Conservation (phyloP, 2,888 invertebrate genomes). For the Amphipyra tragopoginis region DNA sequence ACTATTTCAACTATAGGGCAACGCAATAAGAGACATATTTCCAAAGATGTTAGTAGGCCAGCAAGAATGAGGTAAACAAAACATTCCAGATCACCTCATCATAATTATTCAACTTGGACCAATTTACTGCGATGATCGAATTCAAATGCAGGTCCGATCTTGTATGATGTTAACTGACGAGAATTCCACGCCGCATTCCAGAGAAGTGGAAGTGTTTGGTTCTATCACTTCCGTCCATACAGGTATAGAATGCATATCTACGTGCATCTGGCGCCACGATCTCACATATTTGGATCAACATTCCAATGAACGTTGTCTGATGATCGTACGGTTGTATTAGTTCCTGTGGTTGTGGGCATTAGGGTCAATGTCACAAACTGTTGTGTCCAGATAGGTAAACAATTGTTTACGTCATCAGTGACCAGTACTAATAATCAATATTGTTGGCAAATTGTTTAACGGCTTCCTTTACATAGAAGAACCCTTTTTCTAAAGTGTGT, state of each 20-base stretch:
- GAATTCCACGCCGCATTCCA: constrained; percentile 51
- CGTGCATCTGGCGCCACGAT: constrained; percentile 40
- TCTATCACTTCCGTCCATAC: constrained; percentile 47
- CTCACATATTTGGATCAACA: constrained; percentile 48
- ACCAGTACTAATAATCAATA: no score
- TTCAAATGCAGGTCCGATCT: constrained; percentile 25
- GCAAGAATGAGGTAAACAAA: neutral
- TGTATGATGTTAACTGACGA: constrained; percentile 33
- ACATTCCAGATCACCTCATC: neutral
- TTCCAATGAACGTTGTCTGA: constrained; percentile 26
- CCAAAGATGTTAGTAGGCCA: neutral
- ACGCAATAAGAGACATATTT: neutral
- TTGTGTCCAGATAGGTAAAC: neutral
- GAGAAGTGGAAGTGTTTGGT: constrained; percentile 51
- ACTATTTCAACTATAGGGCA: no score
- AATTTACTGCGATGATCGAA: constrained; percentile 20
- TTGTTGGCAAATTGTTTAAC: no score
- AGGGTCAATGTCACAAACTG: constrained; percentile 38
- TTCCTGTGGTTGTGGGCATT: constrained; percentile 30
- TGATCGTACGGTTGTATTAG: constrained; percentile 23
- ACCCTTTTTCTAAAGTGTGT: no score
- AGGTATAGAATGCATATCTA: constrained; percentile 43
- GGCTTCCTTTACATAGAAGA: no score
- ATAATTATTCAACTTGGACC: constrained; percentile 17
- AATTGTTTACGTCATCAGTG: neutral